Evolutionary conservation across 2,888 invertebrate genomes (phyloP), one percentile per base, ranked within the genome.

Genomic region (Cylloceria caligata): DNA sequence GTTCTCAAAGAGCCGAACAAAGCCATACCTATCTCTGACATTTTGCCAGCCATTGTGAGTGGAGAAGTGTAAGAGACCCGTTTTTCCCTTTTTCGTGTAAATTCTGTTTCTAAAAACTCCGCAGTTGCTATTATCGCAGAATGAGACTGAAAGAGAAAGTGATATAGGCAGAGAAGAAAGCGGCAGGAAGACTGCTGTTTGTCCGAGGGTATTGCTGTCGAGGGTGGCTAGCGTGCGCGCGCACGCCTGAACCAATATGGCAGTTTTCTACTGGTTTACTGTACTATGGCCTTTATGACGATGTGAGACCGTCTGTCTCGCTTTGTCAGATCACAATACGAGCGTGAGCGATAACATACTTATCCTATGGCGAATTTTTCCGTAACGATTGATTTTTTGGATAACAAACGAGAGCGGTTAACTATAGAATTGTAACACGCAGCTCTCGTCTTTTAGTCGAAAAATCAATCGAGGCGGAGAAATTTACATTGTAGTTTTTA

Each of bases 221-320:
- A 47, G 21, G 34, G 62, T n/a, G 13, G n/a, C 42, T n/a, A 1
- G 13, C 4, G 52, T 5, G 45, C 30, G 21, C 1, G 11, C 27
- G 47, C 42, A 42, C 62, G 71, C 67, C 79, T 79, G 79, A 76
- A 72, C 75, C 72, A 75, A 69, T 77, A 21, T 75, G 71, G 74
- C 60, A 60, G 21, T 67, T 71, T 82, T 82, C 82, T 67, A 79
- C 82, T 75, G 39, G 69, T 42, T 34, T 65, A 55, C 79, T 57
- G 57, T 21, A 24, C 74, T 71, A 71, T 78, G 64, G 64, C 42
- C 34, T 19, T 34, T 16, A 57, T n/a, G n/a, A n/a, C n/a, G n/a
- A n/a, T n/a, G n/a, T n/a, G n/a, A n/a, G n/a, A n/a, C n/a, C n/a
- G n/a, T n/a, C n/a, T n/a, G n/a, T n/a, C n/a, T n/a, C n/a, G n/a